phyloP scores from a whole-genome alignment of 2,113 vertebrate species.

The Aepyceros melampus region DNA sequence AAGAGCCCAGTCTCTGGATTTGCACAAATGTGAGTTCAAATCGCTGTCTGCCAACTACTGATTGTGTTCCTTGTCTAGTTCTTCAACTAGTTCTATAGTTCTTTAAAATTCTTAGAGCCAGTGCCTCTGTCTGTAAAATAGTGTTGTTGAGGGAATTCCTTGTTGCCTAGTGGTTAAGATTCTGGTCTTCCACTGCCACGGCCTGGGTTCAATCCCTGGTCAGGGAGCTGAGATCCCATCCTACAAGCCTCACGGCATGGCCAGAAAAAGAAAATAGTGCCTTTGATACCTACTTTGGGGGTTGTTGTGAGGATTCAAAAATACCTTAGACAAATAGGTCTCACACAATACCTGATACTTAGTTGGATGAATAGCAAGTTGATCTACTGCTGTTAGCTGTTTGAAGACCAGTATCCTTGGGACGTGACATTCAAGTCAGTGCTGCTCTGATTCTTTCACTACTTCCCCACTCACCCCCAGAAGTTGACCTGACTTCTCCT shows the following conservation, averaged over 20 bases:
- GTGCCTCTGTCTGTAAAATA: neutral
- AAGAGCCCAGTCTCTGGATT: conserved; percentile 23
- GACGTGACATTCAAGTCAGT: neutral
- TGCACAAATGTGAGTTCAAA: neutral
- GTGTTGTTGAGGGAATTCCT: neutral
- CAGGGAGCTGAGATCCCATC: neutral
- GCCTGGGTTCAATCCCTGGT: neutral
- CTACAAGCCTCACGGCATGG: neutral
- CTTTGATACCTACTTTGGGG: neutral
- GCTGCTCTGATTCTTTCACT: neutral
- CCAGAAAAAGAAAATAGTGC: neutral
- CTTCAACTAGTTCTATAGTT: neutral
- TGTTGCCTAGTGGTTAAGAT: neutral
- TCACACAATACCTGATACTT: neutral
- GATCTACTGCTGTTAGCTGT: neutral
- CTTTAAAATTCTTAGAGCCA: neutral
- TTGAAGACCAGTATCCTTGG: neutral
- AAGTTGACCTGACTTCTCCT: neutral
- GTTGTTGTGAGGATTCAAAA: conserved; percentile 14
- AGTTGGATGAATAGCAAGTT: neutral
- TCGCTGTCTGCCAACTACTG: neutral
- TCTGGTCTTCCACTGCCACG: neutral
- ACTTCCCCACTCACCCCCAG: neutral
- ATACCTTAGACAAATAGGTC: neutral
- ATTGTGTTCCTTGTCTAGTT: neutral